Evolutionary conservation across 1,140 invertebrate genomes (phyloP).

Genomic region (Battus philenor): DNA sequence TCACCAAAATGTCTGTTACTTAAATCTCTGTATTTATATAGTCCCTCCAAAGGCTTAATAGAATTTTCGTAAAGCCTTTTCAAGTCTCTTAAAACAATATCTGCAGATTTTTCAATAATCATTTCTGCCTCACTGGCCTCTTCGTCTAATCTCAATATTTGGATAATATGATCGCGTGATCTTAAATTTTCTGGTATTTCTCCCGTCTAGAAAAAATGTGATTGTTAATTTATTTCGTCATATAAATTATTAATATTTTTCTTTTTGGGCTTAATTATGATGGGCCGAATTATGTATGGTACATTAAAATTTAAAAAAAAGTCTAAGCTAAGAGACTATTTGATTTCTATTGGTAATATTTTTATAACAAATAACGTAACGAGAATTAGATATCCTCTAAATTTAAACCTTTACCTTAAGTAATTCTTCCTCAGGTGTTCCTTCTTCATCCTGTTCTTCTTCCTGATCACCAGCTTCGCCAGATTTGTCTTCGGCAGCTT

Average conservation of each 20-base stretch:
- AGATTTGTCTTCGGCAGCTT: conserved; percentile 25
- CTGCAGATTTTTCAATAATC: conserved; percentile 83
- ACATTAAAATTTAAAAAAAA: too few relatives aligned
- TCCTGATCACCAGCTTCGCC: conserved; percentile 15
- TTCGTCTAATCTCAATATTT: conserved; percentile 87
- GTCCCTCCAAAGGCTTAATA: conserved; percentile 91
- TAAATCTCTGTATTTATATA: conserved; percentile 94
- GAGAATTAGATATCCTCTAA: too few relatives aligned
- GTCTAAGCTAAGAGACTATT: too few relatives aligned
- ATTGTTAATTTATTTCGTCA: conserved; percentile 3
- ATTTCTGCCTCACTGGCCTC: conserved; percentile 84
- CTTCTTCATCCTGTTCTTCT: conserved; percentile 47
- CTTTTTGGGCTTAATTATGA: too few relatives aligned
- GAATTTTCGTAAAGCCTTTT: conserved; percentile 92
- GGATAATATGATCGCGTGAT: conserved; percentile 86
- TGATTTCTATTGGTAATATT: too few relatives aligned
- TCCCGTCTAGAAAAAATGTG: conserved; percentile 77
- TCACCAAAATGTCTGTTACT: conserved; percentile 95
- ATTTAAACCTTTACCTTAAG: too few relatives aligned
- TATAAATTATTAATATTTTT: too few relatives aligned
- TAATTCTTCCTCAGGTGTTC: conserved; percentile 78
- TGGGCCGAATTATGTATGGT: too few relatives aligned
- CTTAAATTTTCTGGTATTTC: conserved; percentile 86
- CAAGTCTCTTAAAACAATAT: conserved; percentile 88
- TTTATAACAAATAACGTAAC: too few relatives aligned